Evolutionary conservation across 2,888 invertebrate species (phyloP).

Genomic region (Hylaea fasciaria): DNA sequence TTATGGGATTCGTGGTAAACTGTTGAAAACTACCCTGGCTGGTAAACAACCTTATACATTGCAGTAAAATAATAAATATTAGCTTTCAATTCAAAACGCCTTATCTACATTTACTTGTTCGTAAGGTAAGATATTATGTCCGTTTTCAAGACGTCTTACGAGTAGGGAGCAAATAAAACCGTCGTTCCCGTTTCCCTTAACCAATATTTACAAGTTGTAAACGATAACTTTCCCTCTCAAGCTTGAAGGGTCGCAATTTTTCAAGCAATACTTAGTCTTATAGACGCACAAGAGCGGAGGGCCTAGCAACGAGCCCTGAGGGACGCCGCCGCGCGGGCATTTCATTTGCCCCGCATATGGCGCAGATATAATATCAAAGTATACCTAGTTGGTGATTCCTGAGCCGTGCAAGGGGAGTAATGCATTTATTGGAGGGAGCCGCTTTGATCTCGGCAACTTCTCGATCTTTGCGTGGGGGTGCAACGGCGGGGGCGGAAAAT

Average conservation of each 20-base stretch:
- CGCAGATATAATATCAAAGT: conserved; percentile 27
- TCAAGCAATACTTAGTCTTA: conserved; percentile 63
- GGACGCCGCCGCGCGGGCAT: conserved; percentile 57
- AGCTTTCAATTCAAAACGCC: too few species aligned
- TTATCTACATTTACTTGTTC: too few species aligned
- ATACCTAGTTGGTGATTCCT: conserved; percentile 56
- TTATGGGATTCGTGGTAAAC: background rate
- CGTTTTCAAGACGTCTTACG: conserved; percentile 12
- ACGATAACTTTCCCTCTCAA: conserved; percentile 59
- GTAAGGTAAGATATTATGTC: background rate
- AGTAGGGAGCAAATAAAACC: conserved; percentile 47
- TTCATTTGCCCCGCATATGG: conserved; percentile 69
- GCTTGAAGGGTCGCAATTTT: conserved; percentile 49
- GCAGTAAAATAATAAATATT: too few species aligned
- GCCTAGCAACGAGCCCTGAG: conserved; percentile 57
- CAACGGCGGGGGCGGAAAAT: conserved; percentile 19
- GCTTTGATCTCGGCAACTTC: conserved; percentile 52
- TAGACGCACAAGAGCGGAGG: conserved; percentile 45
- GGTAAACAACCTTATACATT: too few species aligned
- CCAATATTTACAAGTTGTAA: conserved; percentile 75
- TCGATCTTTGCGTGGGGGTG: conserved; percentile 37
- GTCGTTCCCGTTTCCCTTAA: conserved; percentile 46
- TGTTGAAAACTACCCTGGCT: too few species aligned
- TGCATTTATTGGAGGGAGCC: conserved; percentile 57
- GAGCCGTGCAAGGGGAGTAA: conserved; percentile 52